A percentile compares a stretch with the other conserved stretches of the same genome.
These are phyloP conservation scores for Leptobrachium ailaonicum DNA, from an alignment of 2,113 vertebrate genomes.

Conservation along the genomic window DNA sequence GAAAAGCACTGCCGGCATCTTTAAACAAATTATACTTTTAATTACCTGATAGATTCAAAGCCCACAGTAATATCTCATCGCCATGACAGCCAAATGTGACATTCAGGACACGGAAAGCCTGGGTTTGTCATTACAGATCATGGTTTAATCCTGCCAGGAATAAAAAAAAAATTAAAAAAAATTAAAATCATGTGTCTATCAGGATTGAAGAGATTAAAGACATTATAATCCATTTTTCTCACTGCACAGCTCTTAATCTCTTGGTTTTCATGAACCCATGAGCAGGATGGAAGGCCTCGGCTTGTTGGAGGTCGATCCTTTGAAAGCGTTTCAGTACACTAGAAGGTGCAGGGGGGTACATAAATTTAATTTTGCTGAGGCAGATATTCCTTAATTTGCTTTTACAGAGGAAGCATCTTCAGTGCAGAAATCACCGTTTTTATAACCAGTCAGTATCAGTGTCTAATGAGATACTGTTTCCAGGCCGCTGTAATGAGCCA, in stretches of 20 bases:
- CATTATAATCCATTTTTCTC: slow-evolving; percentile 40
- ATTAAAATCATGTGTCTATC: slow-evolving; percentile 26
- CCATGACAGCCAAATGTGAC: slow-evolving; percentile 28
- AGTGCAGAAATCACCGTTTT: no score
- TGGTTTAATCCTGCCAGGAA: slow-evolving; percentile 19
- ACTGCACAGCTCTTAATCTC: slow-evolving; percentile 26
- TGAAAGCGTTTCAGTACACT: no score
- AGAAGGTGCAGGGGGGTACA: no score
- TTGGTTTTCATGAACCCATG: slow-evolving; percentile 16
- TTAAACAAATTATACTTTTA: slow-evolving; percentile 36
- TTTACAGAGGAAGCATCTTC: no score
- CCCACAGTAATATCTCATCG: slow-evolving; percentile 27
- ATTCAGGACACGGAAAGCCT: slow-evolving; percentile 19
- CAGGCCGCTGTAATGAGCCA: no score
- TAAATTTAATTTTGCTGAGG: no score
- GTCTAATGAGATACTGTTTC: no score
- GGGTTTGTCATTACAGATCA: slow-evolving; percentile 40
- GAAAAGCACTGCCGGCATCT: slow-evolving; percentile 1
- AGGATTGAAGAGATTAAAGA: slow-evolving; percentile 42
- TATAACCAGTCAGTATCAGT: no score
- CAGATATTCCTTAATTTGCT: no score
- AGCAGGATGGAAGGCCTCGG: neutral
- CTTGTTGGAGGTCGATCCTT: no score
- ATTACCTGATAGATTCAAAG: slow-evolving; percentile 27
- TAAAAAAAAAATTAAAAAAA: no score